phyloP scores from a whole-genome alignment of 2,797 vertebrate species.

The Pipistrellus nathusii region DNA sequence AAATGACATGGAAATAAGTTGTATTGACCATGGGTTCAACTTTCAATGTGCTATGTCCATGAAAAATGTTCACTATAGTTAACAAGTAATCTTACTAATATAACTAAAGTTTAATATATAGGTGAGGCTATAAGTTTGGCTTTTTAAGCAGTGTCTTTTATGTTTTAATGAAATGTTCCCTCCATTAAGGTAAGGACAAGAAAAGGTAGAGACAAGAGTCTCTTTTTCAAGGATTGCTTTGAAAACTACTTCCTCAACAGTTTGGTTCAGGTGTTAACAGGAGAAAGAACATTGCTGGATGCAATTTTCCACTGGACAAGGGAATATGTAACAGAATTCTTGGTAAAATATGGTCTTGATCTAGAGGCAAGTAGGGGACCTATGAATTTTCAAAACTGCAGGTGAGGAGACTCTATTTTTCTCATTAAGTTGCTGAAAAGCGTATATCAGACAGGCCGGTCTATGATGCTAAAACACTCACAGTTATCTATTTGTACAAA shows the following conservation, averaged over 20 bases:
- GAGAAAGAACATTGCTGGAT: constrained; percentile 59
- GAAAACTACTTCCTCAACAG: constrained; percentile 72
- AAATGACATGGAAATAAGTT: background rate
- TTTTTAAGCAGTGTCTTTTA: constrained; percentile 44
- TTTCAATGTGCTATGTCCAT: background rate
- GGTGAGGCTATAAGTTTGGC: background rate
- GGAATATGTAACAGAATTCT: constrained; percentile 55
- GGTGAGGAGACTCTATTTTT: constrained; percentile 52
- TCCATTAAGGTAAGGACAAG: constrained; percentile 37
- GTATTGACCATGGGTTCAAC: background rate
- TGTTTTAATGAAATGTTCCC: constrained; percentile 49
- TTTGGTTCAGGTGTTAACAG: constrained; percentile 73
- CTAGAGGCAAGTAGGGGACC: constrained; percentile 60
- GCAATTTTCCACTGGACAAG: constrained; percentile 74
- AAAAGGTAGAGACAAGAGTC: constrained; percentile 50
- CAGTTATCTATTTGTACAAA: background rate
- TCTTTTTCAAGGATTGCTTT: constrained; percentile 72
- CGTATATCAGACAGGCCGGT: background rate
- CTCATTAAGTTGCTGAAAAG: constrained; percentile 1
- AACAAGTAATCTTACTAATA: background rate
- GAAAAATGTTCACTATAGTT: background rate
- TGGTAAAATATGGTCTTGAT: constrained; percentile 75
- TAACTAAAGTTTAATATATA: background rate
- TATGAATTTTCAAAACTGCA: constrained; percentile 65
- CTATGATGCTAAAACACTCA: background rate